These are phyloP conservation scores for Latheticus oryzae DNA, from an alignment of 2,888 invertebrate species.

Conservation along the genomic window DNA sequence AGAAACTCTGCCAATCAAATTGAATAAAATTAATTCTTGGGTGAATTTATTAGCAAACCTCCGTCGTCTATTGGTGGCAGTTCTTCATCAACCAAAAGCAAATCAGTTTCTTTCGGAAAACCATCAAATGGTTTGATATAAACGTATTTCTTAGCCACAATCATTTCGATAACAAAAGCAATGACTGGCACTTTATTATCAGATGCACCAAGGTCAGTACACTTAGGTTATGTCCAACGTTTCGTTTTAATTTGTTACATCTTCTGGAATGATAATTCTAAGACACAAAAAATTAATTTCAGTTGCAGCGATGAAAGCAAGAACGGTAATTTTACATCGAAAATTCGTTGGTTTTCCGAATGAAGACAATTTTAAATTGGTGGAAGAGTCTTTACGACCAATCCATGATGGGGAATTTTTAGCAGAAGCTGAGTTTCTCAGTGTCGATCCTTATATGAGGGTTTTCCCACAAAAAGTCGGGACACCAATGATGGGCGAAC, in stretches of 20 bases:
- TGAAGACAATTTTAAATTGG: slow-evolving; percentile 19
- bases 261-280: no score
- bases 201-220: no score
- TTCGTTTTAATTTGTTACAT: no score
- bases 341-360: slow-evolving; percentile 20
- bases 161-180: no score
- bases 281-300: slow-evolving; percentile 19
- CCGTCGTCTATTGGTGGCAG: slow-evolving; percentile 74
- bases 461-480: slow-evolving; percentile 65
- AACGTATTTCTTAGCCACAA: slow-evolving; percentile 73
- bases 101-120: slow-evolving; percentile 73
- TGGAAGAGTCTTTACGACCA: slow-evolving; percentile 21
- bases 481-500: slow-evolving; percentile 10
- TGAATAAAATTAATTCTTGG: no score
- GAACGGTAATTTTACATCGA: slow-evolving; percentile 6
- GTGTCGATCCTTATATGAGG: slow-evolving; percentile 81
- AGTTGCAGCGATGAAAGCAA: slow-evolving; percentile 13
- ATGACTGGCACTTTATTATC: no score
- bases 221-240: no score
- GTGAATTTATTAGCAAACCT: no score
- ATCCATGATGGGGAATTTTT: slow-evolving; percentile 67
- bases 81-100: slow-evolving; percentile 75
- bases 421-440: slow-evolving; percentile 75
- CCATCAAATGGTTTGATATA: slow-evolving; percentile 75
- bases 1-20: slow-evolving; percentile 69